Evolutionary conservation across 2,888 invertebrate genomes (phyloP).

Genomic region (Drosophila anomalata): DNA sequence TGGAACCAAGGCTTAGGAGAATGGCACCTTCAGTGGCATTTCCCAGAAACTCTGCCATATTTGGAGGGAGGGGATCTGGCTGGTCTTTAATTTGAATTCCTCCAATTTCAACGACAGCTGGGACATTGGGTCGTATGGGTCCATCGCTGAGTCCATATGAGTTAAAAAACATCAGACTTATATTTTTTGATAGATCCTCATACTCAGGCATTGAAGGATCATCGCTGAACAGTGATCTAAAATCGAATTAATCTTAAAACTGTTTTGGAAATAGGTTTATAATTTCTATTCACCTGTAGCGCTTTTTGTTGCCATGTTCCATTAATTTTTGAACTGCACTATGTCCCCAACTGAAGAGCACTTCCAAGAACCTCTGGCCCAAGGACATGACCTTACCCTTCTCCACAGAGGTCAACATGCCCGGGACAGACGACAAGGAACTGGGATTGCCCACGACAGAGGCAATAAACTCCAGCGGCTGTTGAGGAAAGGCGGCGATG

Average conservation of each 20-base stretch:
- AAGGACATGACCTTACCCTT: conserved; percentile 54
- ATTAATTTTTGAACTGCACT: conserved; percentile 6
- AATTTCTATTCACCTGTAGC: conserved; percentile 56
- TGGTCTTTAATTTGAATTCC: conserved; percentile 81
- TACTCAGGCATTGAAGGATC: conserved; percentile 67
- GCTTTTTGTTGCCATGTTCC: neutral
- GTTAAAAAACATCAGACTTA: conserved; percentile 77
- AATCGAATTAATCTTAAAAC: conserved; percentile 81
- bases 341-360: neutral
- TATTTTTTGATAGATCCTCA: conserved; percentile 68
- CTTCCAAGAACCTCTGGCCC: conserved; percentile 38
- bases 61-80: conserved; percentile 75
- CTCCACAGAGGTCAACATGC: conserved; percentile 24
- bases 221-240: conserved; percentile 44
- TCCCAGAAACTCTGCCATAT: conserved; percentile 79
- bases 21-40: conserved; percentile 83
- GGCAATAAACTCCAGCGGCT: conserved; percentile 40
- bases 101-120: conserved; percentile 79
- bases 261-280: conserved; percentile 55
- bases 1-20: conserved; percentile 84
- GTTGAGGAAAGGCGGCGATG: conserved; percentile 59
- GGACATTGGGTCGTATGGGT: conserved; percentile 77
- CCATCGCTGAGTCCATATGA: conserved; percentile 77
- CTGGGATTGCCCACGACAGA: conserved; percentile 68
- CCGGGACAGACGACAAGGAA: conserved; percentile 69